Evolutionary conservation across 2,113 vertebrate species (phyloP), one percentile per base, ranked within the genome.

Genomic region (Micromys minutus): DNA sequence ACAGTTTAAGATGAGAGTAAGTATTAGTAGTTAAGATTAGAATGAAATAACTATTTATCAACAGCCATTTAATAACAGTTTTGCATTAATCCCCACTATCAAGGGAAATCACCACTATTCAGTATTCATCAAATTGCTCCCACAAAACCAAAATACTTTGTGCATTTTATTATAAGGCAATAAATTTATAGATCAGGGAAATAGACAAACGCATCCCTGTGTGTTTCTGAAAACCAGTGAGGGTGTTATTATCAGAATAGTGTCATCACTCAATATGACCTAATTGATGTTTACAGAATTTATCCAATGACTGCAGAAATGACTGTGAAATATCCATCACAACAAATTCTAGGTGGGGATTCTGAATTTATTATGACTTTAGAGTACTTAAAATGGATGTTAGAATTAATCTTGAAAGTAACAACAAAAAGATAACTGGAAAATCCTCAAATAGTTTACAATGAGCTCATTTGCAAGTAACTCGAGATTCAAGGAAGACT

Each of bases 401-500:
- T 42, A 39, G 36, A 77, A 55, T 76, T 92, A 72, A 63, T 63
- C 22, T 57, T 79, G 13, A 85, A 92, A 39, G 71, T 42, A 42
- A 59, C 69, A 88, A 36, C 22, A 55, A 42, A 91, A 83, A 91
- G 79, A 81, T 36, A 76, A 83, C 7, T 61, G 39, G 26, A 31
- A 31, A 45, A 91, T 83, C 17, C 59, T n/a, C 8, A 57, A 57
- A n/a, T 77, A 76, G 63, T 89, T 85, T 71, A 15, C 39, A 89
- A 83, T 81, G 39, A 89, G 42, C 50, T 94, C 24, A 84, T 17
- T 61, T 88, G n/a, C 47, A 84, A 91, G n/a, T n/a, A 83, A 52
- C 29, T 57, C 5, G 13, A 2, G 3, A 87, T 39, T 90, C 50
- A 85, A 85, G 67, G 4, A 94, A 65, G 52, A 24, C 29, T 69